Conservation (phyloP, 2,797 vertebrate species). For the Smutsia gigantea region DNA sequence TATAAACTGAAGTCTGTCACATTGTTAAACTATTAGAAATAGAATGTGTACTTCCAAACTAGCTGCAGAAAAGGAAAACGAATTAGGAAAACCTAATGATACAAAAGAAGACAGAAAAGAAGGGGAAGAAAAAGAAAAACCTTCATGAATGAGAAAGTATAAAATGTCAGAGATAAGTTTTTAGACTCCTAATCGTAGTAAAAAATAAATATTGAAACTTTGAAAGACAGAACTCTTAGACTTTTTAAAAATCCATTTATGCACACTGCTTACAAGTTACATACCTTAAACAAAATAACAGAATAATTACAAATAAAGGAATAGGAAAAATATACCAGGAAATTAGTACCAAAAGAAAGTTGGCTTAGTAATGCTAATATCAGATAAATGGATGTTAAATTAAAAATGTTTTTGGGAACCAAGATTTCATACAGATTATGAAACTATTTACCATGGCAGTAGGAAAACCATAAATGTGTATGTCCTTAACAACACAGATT, state of each 20-base stretch:
- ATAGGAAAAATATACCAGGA: neutral
- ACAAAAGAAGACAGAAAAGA: neutral
- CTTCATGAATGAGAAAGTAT: neutral
- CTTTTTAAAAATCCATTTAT: neutral
- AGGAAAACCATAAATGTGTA: neutral
- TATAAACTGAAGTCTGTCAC: conserved; percentile 13
- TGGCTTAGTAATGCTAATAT: neutral
- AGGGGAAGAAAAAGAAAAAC: neutral
- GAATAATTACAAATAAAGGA: neutral
- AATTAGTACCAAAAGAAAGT: neutral
- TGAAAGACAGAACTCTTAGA: neutral
- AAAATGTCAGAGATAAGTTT: neutral
- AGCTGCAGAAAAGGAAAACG: conserved; percentile 16
- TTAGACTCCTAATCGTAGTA: neutral
- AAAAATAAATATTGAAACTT: conserved; percentile 1
- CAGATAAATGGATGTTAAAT: conserved; percentile 7
- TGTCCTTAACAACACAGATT: neutral
- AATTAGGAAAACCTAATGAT: neutral
- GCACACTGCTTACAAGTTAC: neutral
- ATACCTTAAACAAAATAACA: neutral
- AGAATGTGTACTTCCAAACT: neutral
- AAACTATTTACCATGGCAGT: neutral
- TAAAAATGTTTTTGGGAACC: conserved; percentile 37
- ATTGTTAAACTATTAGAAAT: neutral
- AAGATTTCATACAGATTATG: neutral